These are phyloP conservation scores for Tiliacea aurago DNA, from an alignment of 2,888 invertebrate species.

Conservation along the genomic window DNA sequence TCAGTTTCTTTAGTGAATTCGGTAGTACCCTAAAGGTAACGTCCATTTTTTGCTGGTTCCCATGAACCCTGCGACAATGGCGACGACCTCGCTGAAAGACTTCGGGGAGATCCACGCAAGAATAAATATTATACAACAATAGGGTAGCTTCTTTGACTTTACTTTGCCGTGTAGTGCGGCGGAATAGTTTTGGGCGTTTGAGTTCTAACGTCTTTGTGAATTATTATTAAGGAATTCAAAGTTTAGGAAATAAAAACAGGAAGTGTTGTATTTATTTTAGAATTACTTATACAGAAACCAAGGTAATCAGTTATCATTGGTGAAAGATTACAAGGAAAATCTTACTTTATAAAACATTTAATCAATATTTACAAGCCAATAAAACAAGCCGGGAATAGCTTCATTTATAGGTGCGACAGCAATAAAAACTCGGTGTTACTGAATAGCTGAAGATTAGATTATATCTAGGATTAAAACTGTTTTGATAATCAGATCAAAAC, in stretches of 20 bases:
- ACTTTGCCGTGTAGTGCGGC: slow-evolving; percentile 67
- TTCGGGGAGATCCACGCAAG: slow-evolving; percentile 87
- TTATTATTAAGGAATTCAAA: neutral
- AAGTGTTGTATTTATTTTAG: neutral
- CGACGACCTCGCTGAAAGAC: slow-evolving; percentile 88
- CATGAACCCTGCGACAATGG: slow-evolving; percentile 89
- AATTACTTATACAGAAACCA: neutral
- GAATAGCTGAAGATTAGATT: slow-evolving; percentile 20
- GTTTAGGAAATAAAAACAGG: neutral
- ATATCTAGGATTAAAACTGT: neutral
- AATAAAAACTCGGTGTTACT: slow-evolving; percentile 6
- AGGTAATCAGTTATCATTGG: neutral
- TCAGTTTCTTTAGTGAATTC: slow-evolving; percentile 84
- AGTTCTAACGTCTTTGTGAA: neutral
- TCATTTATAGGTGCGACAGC: slow-evolving; percentile 8
- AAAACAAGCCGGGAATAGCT: slow-evolving; percentile 11
- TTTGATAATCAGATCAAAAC: neutral
- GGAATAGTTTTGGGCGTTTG: slow-evolving; percentile 71
- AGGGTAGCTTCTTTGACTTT: slow-evolving; percentile 89
- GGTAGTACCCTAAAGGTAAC: slow-evolving; percentile 82
- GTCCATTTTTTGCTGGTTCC: slow-evolving; percentile 89
- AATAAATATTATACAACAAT: slow-evolving; percentile 90
- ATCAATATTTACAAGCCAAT: slow-evolving; percentile 16
- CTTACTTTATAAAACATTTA: slow-evolving; percentile 1
- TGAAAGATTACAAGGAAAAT: slow-evolving; percentile 6